phyloP scores from a whole-genome alignment of 2,797 vertebrate species.

The Scomberomorus guttatus region DNA sequence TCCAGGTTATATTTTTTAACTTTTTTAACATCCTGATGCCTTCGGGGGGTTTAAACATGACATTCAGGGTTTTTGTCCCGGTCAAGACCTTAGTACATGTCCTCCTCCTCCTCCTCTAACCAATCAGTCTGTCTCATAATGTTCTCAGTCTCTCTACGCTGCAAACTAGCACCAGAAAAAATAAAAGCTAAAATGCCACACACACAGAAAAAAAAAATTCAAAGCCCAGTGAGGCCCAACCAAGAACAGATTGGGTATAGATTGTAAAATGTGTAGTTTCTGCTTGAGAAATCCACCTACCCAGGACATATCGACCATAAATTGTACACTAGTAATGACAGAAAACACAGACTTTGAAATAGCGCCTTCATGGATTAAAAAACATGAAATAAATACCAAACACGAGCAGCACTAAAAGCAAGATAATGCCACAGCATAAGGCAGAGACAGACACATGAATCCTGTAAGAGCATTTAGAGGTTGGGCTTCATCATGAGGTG shows the following conservation, averaged over 20 bases:
- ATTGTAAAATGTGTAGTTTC: constrained; percentile 53
- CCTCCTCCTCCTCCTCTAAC: neutral
- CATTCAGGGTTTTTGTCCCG: constrained; percentile 15
- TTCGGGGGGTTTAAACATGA: constrained; percentile 46
- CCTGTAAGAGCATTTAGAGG: constrained; percentile 31
- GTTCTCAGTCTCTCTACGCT: neutral
- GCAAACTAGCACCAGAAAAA: constrained; percentile 17
- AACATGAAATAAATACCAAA: constrained; percentile 49
- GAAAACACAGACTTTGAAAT: constrained; percentile 35
- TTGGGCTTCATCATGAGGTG: constrained; percentile 45
- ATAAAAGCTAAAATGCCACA: constrained; percentile 37
- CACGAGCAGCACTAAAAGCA: neutral
- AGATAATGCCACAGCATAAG: constrained; percentile 2
- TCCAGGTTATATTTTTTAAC: constrained; percentile 18
- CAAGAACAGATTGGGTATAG: constrained; percentile 57
- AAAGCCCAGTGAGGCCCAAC: constrained; percentile 42
- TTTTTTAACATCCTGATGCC: constrained; percentile 39
- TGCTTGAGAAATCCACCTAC: constrained; percentile 39
- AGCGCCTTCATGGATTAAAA: constrained; percentile 35
- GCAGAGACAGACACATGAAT: constrained; percentile 23
- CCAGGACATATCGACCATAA: constrained; percentile 26
- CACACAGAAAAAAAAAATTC: neutral
- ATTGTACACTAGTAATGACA: constrained; percentile 34
- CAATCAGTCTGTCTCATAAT: constrained; percentile 31
- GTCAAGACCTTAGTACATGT: neutral